phyloP scores from a whole-genome alignment of 2,888 invertebrate genomes.

The Machimus rusticus region DNA sequence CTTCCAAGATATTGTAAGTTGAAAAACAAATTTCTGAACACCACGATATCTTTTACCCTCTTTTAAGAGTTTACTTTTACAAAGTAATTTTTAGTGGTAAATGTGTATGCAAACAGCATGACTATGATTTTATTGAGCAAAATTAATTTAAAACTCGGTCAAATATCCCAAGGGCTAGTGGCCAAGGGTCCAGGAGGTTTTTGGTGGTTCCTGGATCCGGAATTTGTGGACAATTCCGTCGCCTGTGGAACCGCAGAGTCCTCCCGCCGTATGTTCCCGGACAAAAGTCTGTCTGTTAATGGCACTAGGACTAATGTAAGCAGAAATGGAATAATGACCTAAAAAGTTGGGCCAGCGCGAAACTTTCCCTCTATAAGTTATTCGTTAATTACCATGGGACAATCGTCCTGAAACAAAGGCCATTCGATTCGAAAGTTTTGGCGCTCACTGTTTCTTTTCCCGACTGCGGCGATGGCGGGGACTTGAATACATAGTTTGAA shows the following conservation, averaged over 20 bases:
- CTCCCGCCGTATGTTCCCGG: neutral
- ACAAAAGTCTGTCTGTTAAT: slow-evolving; percentile 8
- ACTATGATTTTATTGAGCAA: neutral
- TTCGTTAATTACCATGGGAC: slow-evolving; percentile 9
- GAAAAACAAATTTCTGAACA: too few relatives aligned
- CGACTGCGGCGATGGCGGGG: neutral
- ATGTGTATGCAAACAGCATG: neutral
- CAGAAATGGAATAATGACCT: slow-evolving; percentile 13
- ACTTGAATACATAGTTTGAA: neutral
- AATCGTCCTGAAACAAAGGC: slow-evolving; percentile 3
- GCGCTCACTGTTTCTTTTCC: neutral
- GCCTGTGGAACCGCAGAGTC: neutral
- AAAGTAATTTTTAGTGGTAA: neutral
- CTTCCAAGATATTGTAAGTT: too few relatives aligned
- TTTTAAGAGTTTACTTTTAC: too few relatives aligned
- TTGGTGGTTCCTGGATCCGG: neutral
- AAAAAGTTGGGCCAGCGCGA: neutral
- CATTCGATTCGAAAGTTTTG: neutral
- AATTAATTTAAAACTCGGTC: neutral
- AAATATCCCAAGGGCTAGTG: neutral
- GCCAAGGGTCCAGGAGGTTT: neutral
- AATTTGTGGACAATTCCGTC: neutral
- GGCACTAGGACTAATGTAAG: slow-evolving; percentile 14
- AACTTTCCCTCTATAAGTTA: slow-evolving; percentile 10
- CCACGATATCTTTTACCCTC: too few relatives aligned